Percentiles rank a stretch among this genome's conserved stretches.
These are phyloP conservation scores for Brachypalpus laphriformis DNA, from an alignment of 2,888 invertebrate species.

Conservation along the genomic window DNA sequence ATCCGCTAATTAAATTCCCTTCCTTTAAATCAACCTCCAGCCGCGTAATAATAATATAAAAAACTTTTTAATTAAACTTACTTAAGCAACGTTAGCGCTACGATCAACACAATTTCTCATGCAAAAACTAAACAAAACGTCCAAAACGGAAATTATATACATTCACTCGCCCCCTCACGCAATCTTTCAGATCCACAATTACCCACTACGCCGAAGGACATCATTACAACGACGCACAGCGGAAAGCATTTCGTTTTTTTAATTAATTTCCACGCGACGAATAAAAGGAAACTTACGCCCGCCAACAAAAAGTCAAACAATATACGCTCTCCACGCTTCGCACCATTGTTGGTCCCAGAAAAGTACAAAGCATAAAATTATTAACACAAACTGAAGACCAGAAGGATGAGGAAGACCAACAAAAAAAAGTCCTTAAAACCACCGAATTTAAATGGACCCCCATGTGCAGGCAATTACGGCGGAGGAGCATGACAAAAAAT, in stretches of 20 bases:
- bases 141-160: conserved; percentile 47
- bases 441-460: conserved; percentile 43
- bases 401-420: not conserved
- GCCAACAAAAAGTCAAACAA: conserved; percentile 48
- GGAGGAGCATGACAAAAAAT: not conserved
- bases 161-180: not conserved
- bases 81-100: conserved; percentile 19
- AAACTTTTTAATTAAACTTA: conserved; percentile 54
- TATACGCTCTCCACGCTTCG: not conserved
- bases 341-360: conserved; percentile 10
- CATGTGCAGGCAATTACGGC: conserved; percentile 50
- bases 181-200: conserved; percentile 39
- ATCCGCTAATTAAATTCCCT: conserved; percentile 39
- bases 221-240: conserved; percentile 45
- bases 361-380: conserved; percentile 30
- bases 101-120: conserved; percentile 44
- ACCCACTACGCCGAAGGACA: conserved; percentile 52
- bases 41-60: not conserved
- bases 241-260: conserved; percentile 38
- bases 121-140: conserved; percentile 58
- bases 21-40: not conserved
- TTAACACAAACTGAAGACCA: conserved; percentile 7
- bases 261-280: conserved; percentile 51
- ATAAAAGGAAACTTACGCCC: conserved; percentile 14
- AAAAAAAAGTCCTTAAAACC: conserved; percentile 6